phyloP scores from a whole-genome alignment of 2,888 invertebrate genomes.

The Eupithecia dodoneata region DNA sequence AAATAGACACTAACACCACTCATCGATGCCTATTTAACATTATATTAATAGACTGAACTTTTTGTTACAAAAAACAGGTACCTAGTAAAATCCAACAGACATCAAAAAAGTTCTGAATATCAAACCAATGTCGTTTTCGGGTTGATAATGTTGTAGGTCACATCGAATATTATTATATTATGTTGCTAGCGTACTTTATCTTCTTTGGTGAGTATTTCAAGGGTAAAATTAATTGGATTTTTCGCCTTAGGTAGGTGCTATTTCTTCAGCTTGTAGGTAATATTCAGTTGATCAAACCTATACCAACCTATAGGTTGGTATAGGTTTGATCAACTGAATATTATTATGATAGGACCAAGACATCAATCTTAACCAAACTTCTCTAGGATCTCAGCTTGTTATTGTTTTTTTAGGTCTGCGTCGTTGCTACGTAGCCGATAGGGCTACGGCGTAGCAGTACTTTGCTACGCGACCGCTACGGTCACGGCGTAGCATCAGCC shows the following conservation, averaged over 20 bases:
- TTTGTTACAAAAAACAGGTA: conserved; percentile 14
- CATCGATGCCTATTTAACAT: not conserved
- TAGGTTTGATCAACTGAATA: not conserved
- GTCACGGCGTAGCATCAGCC: conserved; percentile 18
- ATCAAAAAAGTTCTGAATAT: conserved; percentile 37
- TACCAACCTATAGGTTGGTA: too few species aligned
- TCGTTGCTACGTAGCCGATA: not conserved
- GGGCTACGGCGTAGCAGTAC: not conserved
- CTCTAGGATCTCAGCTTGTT: not conserved
- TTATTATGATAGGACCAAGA: not conserved
- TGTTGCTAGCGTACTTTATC: conserved; percentile 13
- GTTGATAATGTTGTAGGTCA: conserved; percentile 33
- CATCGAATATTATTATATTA: conserved; percentile 14
- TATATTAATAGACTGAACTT: not conserved
- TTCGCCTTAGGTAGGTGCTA: not conserved
- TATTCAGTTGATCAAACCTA: too few species aligned
- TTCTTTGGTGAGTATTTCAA: not conserved
- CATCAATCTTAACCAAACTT: not conserved
- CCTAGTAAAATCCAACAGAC: conserved; percentile 19
- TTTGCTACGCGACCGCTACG: not conserved
- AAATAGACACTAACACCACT: not conserved
- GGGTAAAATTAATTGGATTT: not conserved
- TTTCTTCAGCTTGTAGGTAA: not conserved
- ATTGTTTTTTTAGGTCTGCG: not conserved
- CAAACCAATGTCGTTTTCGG: conserved; percentile 35